A percentile compares a stretch with the other conserved stretches of the same genome.
phyloP scores from a whole-genome alignment of 2,888 invertebrate genomes.

The Macaria liturata region DNA sequence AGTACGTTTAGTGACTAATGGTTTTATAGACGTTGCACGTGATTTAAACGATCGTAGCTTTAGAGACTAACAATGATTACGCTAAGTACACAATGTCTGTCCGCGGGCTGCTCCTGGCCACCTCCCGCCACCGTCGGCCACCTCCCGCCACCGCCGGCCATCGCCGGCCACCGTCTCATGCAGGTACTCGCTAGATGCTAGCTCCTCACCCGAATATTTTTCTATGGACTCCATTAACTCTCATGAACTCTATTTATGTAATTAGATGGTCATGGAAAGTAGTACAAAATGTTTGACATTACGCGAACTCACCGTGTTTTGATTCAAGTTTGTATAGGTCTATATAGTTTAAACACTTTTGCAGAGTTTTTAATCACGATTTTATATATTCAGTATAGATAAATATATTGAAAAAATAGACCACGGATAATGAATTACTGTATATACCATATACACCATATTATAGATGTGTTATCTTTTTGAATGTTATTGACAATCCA shows the following conservation, averaged over 20 bases:
- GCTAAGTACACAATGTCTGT: too few relatives aligned
- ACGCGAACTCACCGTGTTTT: constrained; percentile 51
- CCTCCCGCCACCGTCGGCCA: constrained; percentile 47
- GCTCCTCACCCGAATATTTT: constrained; percentile 29
- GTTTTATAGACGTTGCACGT: constrained; percentile 42
- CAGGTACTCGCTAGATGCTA: constrained; percentile 31
- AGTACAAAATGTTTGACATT: constrained; percentile 56
- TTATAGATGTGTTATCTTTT: too few relatives aligned
- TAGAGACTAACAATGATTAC: not conserved
- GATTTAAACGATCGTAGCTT: constrained; percentile 35
- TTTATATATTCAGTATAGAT: constrained; percentile 25
- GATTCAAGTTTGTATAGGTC: constrained; percentile 50
- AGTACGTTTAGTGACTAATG: constrained; percentile 41
- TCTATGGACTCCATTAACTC: constrained; percentile 18
- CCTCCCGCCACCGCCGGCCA: constrained; percentile 26
- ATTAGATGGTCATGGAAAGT: constrained; percentile 43
- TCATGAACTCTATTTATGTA: constrained; percentile 12
- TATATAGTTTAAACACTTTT: constrained; percentile 30
- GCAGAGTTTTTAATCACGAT: constrained; percentile 26
- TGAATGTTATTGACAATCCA: too few relatives aligned
- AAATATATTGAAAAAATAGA: too few relatives aligned
- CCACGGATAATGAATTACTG: too few relatives aligned
- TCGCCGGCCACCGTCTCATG: constrained; percentile 2
- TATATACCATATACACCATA: too few relatives aligned
- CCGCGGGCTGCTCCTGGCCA: not conserved